phyloP scores from a whole-genome alignment of 2,888 invertebrate species.

The Celastrina argiolus region DNA sequence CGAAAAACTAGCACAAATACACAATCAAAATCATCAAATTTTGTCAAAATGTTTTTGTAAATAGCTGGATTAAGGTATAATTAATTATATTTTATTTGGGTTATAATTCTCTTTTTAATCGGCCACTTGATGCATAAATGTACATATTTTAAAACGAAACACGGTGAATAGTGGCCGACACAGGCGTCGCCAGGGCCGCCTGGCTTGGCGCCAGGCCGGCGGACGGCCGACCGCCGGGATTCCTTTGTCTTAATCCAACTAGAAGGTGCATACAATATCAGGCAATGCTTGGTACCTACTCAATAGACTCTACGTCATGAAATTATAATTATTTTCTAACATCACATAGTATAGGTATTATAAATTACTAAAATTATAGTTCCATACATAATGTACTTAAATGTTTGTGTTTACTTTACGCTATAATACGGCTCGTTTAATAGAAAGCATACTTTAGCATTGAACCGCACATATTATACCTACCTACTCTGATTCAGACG shows the following conservation, averaged over 20 bases:
- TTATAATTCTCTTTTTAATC: neutral
- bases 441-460: slow-evolving; percentile 38
- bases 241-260: slow-evolving; percentile 64
- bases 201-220: slow-evolving; percentile 77
- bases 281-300: slow-evolving; percentile 23
- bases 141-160: slow-evolving; percentile 38
- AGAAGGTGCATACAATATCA: slow-evolving; percentile 24
- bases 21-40: neutral
- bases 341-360: too few relatives aligned
- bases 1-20: neutral
- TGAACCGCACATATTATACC: slow-evolving; percentile 38
- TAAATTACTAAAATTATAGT: neutral
- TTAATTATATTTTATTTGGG: neutral
- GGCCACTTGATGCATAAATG: slow-evolving; percentile 8
- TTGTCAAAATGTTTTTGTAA: neutral
- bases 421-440: slow-evolving; percentile 30
- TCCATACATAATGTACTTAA: neutral
- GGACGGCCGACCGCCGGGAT: slow-evolving; percentile 73
- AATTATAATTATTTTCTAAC: neutral
- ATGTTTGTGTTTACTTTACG: neutral
- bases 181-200: slow-evolving; percentile 73
- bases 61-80: neutral
- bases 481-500: slow-evolving; percentile 35
- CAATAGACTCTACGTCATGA: neutral
- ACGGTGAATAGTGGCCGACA: slow-evolving; percentile 52